Base-by-base conservation (phyloP, 2,888 invertebrate genomes). In the Chirona hameri region DNA sequence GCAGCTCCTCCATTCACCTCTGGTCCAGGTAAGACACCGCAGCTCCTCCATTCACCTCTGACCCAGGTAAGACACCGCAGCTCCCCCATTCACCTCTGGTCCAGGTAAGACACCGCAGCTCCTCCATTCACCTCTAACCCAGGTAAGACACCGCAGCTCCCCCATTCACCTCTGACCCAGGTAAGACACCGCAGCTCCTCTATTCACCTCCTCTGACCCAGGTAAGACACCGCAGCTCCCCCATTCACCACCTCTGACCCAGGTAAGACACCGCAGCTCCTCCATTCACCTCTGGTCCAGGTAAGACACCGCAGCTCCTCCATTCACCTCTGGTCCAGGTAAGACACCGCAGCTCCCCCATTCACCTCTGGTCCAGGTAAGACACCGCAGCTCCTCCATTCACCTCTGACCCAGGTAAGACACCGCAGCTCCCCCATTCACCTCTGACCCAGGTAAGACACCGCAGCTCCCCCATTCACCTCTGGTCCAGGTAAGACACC, bases 201-300 rank as follows among this genome's bases (percentile, higher is more conserved):
- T 7, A 7, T 39, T 2, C 39, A 2, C 4, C 2, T 39, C 7
- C 69, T 83, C 81, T 83, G 87, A 96, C 97, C 96, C n/a, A n/a
- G n/a, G n/a, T n/a, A 39, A 39, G 39, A 39, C 39, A 7, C 4
- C 39, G 39, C 39, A 7, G 39, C 39, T 39, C 39, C 39, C 39
- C 39, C 39, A 7, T 39, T 2, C 39, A 2, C 4, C 2, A 48
- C 39, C 55, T 83, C 81, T 83, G 87, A 96, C 97, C 96, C n/a
- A n/a, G n/a, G n/a, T n/a, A 39, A 39, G 39, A 39, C 39, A 7
- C 4, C 39, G 39, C 39, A 7, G 39, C 39, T 39, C 39, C 39
- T 7, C 39, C 39, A 7, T 39, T 2, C 39, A 2, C 4, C 2
- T 39, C 7, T 69, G 27, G 48, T n/a, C n/a, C n/a, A n/a, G n/a